Conservation (phyloP, 2,888 invertebrate species). For the Aphodius granarius region DNA sequence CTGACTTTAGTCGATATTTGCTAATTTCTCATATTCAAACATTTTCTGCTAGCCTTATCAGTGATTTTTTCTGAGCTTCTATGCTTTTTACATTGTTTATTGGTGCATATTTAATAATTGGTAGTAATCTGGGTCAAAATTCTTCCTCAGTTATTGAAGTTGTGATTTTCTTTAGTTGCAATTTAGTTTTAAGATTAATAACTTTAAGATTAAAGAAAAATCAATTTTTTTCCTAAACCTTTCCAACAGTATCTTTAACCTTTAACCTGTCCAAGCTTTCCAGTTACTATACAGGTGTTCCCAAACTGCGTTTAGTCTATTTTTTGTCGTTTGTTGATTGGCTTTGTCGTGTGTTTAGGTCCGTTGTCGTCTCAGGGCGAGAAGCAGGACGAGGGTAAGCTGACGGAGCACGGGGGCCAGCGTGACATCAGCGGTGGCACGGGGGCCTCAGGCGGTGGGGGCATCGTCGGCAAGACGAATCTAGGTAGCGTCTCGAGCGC, state of each 20-base stretch:
- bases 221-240: background rate
- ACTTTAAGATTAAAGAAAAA: background rate
- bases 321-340: background rate
- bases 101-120: too few species aligned
- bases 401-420: conserved; percentile 41
- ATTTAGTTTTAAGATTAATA: too few species aligned
- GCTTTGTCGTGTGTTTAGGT: conserved; percentile 34
- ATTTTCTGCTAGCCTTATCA: too few species aligned
- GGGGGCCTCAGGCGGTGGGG: conserved; percentile 36
- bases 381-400: conserved; percentile 49
- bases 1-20: too few species aligned
- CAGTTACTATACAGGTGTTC: background rate
- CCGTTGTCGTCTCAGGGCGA: conserved; percentile 47
- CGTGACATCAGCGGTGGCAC: conserved; percentile 34
- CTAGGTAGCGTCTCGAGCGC: conserved; percentile 30
- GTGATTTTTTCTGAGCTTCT: too few species aligned
- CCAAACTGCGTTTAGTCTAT: background rate
- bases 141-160: too few species aligned
- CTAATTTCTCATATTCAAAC: too few species aligned
- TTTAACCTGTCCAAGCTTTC: too few species aligned
- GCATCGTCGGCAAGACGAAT: conserved; percentile 31
- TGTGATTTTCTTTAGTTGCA: too few species aligned
- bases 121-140: too few species aligned
- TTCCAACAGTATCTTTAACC: too few species aligned
- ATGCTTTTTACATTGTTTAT: too few species aligned